Percentiles rank a stretch among this genome's conserved stretches.
Conservation (phyloP, 2,888 invertebrate species). For the Acheta domesticus region DNA sequence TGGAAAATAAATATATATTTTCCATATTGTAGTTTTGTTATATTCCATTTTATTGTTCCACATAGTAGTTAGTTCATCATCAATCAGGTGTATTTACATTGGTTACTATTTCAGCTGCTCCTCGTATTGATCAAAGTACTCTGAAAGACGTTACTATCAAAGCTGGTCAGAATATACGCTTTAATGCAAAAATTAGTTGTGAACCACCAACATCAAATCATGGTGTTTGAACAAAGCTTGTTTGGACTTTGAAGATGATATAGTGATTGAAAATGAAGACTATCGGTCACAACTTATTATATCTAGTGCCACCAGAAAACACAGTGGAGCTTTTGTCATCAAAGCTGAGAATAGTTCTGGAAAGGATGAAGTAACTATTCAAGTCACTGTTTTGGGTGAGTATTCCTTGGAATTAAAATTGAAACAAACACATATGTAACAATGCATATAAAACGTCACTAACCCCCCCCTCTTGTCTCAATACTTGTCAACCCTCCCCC, state of each 20-base stretch:
- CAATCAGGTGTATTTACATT: background rate
- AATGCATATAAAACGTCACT: no score
- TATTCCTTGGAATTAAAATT: no score
- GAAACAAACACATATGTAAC: no score
- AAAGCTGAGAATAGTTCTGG: conserved; percentile 89
- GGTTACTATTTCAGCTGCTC: conserved; percentile 51
- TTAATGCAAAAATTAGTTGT: conserved; percentile 90
- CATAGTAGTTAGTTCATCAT: no score
- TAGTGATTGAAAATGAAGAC: conserved; percentile 64
- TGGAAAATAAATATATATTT: background rate
- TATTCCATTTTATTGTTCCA: background rate
- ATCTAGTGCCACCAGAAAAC: conserved; percentile 66
- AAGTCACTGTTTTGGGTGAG: conserved; percentile 73
- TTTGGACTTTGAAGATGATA: conserved; percentile 53
- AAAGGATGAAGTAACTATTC: conserved; percentile 80
- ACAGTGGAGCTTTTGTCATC: conserved; percentile 77
- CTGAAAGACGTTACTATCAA: conserved; percentile 86
- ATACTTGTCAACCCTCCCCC: no score
- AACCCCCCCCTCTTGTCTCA: no score
- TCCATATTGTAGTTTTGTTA: background rate
- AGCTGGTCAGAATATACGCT: conserved; percentile 84
- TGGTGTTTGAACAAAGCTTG: conserved; percentile 92
- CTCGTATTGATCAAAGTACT: conserved; percentile 87
- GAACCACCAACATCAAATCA: conserved; percentile 90
- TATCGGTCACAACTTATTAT: conserved; percentile 80